Evolutionary conservation across 2,888 invertebrate species (phyloP).

Genomic region (Cerceris rybyensis): DNA sequence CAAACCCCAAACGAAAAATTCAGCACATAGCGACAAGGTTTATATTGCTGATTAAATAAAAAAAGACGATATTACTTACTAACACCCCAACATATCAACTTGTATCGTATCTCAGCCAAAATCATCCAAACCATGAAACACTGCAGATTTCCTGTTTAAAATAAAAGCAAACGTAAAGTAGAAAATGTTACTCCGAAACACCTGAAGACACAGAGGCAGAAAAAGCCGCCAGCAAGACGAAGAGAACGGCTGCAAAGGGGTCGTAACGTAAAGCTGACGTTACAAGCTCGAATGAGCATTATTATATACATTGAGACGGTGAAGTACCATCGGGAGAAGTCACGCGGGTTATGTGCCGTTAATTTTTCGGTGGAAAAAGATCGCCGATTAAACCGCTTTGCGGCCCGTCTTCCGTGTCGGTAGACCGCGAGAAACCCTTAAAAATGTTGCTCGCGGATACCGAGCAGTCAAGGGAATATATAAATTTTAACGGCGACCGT

Average conservation of each 20-base stretch:
- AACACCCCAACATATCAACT: too few species aligned
- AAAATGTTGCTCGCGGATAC: conserved; percentile 8
- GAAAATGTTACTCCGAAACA: background rate
- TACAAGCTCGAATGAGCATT: background rate
- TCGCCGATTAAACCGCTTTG: conserved; percentile 31
- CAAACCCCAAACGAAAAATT: too few species aligned
- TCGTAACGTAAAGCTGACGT: conserved; percentile 7
- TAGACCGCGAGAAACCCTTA: conserved; percentile 23
- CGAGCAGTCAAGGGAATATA: conserved; percentile 32
- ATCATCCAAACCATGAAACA: too few species aligned
- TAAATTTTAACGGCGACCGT: conserved; percentile 59
- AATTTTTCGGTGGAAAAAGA: conserved; percentile 43
- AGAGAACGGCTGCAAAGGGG: background rate
- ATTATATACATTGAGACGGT: background rate
- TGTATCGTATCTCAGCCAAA: too few species aligned
- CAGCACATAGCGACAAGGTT: too few species aligned
- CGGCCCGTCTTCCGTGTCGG: conserved; percentile 17
- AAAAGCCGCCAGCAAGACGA: background rate
- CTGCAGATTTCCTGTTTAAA: background rate
- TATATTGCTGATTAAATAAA: too few species aligned
- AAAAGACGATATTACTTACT: too few species aligned
- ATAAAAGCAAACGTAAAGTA: background rate
- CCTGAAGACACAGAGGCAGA: background rate
- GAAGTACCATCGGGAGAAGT: conserved; percentile 9
- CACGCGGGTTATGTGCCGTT: conserved; percentile 5